phyloP scores from a whole-genome alignment of 2,888 invertebrate species.

The Epinotia nisella region DNA sequence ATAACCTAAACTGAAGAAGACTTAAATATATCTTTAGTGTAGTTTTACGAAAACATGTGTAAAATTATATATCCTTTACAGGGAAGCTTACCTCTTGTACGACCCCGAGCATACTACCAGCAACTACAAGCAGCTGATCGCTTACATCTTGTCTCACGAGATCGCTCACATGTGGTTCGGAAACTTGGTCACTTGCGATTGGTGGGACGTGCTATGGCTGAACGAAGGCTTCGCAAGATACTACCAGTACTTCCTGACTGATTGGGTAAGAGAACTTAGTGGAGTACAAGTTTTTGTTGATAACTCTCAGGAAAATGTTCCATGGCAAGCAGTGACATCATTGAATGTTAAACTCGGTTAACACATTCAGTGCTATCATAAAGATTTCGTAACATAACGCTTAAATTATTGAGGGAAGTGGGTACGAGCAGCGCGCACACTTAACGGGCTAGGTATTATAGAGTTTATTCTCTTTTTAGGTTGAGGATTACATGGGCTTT shows the following conservation, averaged over 20 bases:
- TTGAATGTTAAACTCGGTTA: not conserved
- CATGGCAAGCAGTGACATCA: too few relatives aligned
- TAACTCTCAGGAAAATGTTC: too few relatives aligned
- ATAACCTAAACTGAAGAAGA: not conserved
- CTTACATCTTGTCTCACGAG: constrained; percentile 87
- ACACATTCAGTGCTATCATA: not conserved
- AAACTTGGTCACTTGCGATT: constrained; percentile 86
- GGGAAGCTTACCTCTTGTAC: constrained; percentile 79
- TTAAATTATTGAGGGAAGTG: too few relatives aligned
- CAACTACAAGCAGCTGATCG: constrained; percentile 80
- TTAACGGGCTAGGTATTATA: not conserved
- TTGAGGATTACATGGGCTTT: constrained; percentile 86
- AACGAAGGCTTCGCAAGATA: constrained; percentile 89
- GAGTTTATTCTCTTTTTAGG: constrained; percentile 66
- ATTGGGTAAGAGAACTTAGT: constrained; percentile 69
- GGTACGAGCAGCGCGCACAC: too few relatives aligned
- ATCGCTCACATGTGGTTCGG: constrained; percentile 91
- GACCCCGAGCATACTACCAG: constrained; percentile 69
- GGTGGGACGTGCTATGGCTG: constrained; percentile 88
- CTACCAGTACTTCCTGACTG: constrained; percentile 88
- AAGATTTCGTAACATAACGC: too few relatives aligned
- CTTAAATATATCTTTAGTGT: not conserved
- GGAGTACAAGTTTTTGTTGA: not conserved
- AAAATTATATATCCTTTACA: constrained; percentile 49
- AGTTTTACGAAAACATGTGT: not conserved